Percentiles rank a stretch among this genome's conserved stretches.
phyloP scores from a whole-genome alignment of 2,888 invertebrate genomes.

The Pinctada fucata region DNA sequence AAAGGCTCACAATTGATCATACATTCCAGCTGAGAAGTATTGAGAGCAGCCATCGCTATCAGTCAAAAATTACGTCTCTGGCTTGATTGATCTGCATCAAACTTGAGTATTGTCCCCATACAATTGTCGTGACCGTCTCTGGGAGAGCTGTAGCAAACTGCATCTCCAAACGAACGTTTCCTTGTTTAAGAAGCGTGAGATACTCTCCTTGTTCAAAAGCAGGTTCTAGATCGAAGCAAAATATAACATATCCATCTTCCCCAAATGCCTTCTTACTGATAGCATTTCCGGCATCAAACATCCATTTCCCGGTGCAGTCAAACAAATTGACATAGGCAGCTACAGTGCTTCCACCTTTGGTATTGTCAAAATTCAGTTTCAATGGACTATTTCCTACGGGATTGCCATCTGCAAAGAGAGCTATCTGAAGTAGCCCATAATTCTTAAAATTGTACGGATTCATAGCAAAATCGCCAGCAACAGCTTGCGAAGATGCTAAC shows the following conservation, averaged over 20 bases:
- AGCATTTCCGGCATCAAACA: constrained; percentile 33
- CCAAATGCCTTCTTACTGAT: constrained; percentile 13
- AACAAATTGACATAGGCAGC: constrained; percentile 38
- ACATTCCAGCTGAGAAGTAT: constrained; percentile 13
- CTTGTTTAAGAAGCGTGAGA: constrained; percentile 27
- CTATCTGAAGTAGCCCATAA: constrained; percentile 36
- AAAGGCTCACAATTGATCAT: constrained; percentile 19
- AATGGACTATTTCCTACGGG: constrained; percentile 39
- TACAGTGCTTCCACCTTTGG: constrained; percentile 20
- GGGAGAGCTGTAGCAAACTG: constrained; percentile 14
- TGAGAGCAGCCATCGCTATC: constrained; percentile 7
- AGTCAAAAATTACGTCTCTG: constrained; percentile 14
- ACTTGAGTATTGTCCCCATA: constrained; percentile 13
- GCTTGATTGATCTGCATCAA: constrained; percentile 22
- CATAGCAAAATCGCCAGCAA: constrained; percentile 36
- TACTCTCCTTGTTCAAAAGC: constrained; percentile 9
- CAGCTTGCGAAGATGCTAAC: constrained; percentile 37
- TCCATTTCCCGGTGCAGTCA: constrained; percentile 34
- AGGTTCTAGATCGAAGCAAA: constrained; percentile 28
- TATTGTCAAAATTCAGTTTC: constrained; percentile 33
- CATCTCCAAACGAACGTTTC: constrained; percentile 30
- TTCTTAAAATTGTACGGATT: constrained; percentile 44
- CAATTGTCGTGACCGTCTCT: constrained; percentile 15
- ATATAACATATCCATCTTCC: constrained; percentile 17
- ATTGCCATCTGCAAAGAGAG: constrained; percentile 36